phyloP scores from a whole-genome alignment of 2,888 invertebrate genomes.

The Ennomos fuscantarius region DNA sequence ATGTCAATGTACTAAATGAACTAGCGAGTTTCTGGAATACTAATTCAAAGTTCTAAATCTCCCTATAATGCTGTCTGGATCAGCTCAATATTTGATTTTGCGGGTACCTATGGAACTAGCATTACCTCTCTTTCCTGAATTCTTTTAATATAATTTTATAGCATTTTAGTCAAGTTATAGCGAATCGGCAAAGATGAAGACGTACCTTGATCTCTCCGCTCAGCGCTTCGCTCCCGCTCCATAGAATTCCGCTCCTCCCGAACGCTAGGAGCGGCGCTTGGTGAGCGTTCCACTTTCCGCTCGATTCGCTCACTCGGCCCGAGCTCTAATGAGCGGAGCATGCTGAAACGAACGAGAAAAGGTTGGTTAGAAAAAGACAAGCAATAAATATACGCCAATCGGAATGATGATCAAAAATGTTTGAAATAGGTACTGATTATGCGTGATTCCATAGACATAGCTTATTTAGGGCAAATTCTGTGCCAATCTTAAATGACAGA shows the following conservation, averaged over 20 bases:
- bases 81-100: no score
- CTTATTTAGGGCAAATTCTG: no score
- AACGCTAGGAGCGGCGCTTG: constrained; percentile 58
- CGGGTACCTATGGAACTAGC: no score
- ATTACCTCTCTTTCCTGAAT: no score
- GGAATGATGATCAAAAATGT: no score
- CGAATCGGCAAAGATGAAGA: constrained; percentile 33
- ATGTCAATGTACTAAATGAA: not conserved
- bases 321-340: constrained; percentile 91
- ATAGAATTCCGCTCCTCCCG: constrained; percentile 65
- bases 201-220: constrained; percentile 77
- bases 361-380: not conserved
- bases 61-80: no score
- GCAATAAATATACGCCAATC: no score
- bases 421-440: no score
- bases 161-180: constrained; percentile 43
- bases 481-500: no score
- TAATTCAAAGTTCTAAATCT: no score
- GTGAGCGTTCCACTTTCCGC: constrained; percentile 82
- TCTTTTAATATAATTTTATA: not conserved
- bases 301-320: constrained; percentile 66
- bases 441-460: no score
- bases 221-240: constrained; percentile 70
- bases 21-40: no score
- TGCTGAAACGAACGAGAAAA: constrained; percentile 80